Evolutionary conservation across 2,797 vertebrate species (phyloP).

Genomic region (Eulemur mongoz): DNA sequence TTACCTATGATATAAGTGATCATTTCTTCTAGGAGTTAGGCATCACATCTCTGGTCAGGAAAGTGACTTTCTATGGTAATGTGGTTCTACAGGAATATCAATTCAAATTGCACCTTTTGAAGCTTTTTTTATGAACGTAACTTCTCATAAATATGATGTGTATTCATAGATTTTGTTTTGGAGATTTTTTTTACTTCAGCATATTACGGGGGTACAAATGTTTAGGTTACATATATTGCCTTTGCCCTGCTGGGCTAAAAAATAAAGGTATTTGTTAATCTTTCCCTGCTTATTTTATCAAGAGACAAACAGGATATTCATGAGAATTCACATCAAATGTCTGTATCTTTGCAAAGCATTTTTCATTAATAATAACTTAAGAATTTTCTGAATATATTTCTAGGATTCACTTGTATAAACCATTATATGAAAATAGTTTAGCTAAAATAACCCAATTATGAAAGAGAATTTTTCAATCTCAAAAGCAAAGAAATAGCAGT

Average conservation of each 20-base stretch:
- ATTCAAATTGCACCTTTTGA: background rate
- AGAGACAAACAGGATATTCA: background rate
- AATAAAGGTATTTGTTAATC: background rate
- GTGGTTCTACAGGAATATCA: background rate
- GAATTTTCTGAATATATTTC: constrained; percentile 16
- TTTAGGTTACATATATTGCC: too few species aligned
- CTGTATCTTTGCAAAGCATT: background rate
- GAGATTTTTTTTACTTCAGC: too few species aligned
- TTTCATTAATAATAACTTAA: constrained; percentile 42
- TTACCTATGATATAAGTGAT: background rate
- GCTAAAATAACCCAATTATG: constrained; percentile 49
- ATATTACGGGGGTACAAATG: too few species aligned
- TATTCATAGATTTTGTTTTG: background rate
- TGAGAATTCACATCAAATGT: background rate
- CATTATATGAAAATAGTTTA: constrained; percentile 39
- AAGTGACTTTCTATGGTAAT: background rate
- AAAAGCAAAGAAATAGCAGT: constrained; percentile 10
- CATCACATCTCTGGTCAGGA: background rate
- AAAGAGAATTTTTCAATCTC: constrained; percentile 39
- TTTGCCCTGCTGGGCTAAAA: background rate
- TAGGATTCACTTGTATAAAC: background rate
- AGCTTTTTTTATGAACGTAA: background rate
- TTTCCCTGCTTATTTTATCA: background rate
- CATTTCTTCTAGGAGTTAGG: background rate
- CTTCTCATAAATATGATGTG: background rate